A percentile compares a stretch with the other conserved stretches of the same genome.
These are phyloP conservation scores for Gobiocypris rarus DNA, from an alignment of 2,113 vertebrate species.

Conservation along the genomic window DNA sequence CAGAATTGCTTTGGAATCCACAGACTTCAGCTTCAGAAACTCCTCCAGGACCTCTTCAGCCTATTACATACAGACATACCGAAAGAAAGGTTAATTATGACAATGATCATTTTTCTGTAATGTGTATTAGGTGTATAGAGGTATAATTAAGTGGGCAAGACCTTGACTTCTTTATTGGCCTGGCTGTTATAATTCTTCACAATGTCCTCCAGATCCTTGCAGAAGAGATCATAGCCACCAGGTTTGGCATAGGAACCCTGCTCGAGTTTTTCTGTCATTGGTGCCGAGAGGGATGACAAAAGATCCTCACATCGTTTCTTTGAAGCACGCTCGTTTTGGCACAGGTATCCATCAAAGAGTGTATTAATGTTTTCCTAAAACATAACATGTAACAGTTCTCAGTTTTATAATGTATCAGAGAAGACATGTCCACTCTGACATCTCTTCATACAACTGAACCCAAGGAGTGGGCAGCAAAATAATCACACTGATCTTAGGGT, in stretches of 20 bases:
- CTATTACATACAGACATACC: background rate
- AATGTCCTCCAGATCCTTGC: constrained; percentile 11
- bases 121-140: too few species aligned
- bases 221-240: constrained; percentile 16
- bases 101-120: too few species aligned
- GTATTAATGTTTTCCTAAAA: background rate
- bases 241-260: background rate
- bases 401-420: too few species aligned
- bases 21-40: background rate
- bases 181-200: background rate
- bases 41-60: background rate
- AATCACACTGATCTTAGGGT: too few species aligned
- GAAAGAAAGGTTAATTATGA: too few species aligned
- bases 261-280: background rate
- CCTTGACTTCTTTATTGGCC: background rate
- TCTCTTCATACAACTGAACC: too few species aligned
- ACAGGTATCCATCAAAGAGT: background rate
- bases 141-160: background rate
- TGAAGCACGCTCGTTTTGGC: background rate
- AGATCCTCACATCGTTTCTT: constrained; percentile 1
- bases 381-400: too few species aligned
- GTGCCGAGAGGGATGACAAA: background rate
- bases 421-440: too few species aligned
- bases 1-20: constrained; percentile 23
- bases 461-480: too few species aligned